A percentile compares a stretch with the other conserved stretches of the same genome.
Conservation (phyloP, 2,113 vertebrate genomes). For the Cynoglossus semilaevis region DNA sequence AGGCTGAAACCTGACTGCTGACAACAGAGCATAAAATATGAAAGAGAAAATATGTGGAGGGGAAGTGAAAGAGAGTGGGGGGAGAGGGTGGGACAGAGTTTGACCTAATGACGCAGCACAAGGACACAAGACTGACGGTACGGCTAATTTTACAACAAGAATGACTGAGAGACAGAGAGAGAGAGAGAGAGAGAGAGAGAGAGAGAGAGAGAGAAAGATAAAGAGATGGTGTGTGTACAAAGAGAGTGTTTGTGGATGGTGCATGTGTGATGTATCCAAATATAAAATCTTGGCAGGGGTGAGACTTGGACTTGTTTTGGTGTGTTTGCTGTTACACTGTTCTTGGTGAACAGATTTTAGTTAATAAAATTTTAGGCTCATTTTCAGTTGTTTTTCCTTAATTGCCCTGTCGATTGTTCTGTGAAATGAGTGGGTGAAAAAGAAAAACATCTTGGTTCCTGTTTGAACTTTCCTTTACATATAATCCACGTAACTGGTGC, state of each 20-base stretch:
- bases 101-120: conserved; percentile 43
- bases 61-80: background rate
- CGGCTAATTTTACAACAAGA: conserved; percentile 53
- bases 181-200: conserved; percentile 9
- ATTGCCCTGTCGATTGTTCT: too few relatives aligned
- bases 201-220: conserved; percentile 16
- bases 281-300: conserved; percentile 8
- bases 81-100: conserved; percentile 7
- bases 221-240: conserved; percentile 1
- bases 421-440: too few relatives aligned
- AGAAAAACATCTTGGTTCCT: too few relatives aligned
- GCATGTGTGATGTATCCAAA: background rate
- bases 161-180: conserved; percentile 15
- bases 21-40: background rate
- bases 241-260: background rate
- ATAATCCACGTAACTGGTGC: too few relatives aligned
- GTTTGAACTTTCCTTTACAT: too few relatives aligned
- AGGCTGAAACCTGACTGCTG: background rate
- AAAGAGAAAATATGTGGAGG: background rate
- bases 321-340: conserved; percentile 1
- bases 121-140: conserved; percentile 44
- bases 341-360: conserved; percentile 2
- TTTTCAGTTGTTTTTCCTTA: too few relatives aligned
- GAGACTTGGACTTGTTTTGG: background rate
- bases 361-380: too few relatives aligned